phyloP scores from a whole-genome alignment of 2,113 vertebrate genomes.

The Plecturocebus donacophilus region DNA sequence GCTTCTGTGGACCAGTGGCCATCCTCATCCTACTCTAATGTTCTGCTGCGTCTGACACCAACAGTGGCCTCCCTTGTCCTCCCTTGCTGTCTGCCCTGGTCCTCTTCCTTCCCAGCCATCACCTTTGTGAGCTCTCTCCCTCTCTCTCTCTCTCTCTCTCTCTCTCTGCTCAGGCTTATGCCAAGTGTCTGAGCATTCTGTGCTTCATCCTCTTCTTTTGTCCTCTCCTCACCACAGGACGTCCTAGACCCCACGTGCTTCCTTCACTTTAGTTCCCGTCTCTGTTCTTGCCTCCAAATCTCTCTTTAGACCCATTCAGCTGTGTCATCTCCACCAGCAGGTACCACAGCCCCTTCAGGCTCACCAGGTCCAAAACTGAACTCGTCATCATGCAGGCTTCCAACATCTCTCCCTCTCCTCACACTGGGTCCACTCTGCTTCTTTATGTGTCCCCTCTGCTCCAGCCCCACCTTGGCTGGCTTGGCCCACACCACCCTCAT shows the following conservation, averaged over 20 bases:
- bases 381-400: background rate
- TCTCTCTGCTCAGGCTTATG: too few relatives aligned
- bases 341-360: too few relatives aligned
- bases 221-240: background rate
- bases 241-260: background rate
- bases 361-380: background rate
- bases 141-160: too few relatives aligned
- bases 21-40: background rate
- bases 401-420: too few relatives aligned
- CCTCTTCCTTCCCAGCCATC: background rate
- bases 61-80: too few relatives aligned
- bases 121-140: background rate
- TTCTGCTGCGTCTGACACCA: background rate
- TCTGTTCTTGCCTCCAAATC: background rate
- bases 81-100: background rate
- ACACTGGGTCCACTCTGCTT: background rate
- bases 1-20: background rate
- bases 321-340: background rate
- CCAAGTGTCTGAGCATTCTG: background rate
- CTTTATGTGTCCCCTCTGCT: background rate
- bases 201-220: background rate
- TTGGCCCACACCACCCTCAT: background rate
- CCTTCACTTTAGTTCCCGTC: background rate
- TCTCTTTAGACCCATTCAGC: too few relatives aligned
- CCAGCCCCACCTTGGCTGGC: too few relatives aligned